phyloP scores from a whole-genome alignment of 2,888 invertebrate genomes.

The Troides helena region DNA sequence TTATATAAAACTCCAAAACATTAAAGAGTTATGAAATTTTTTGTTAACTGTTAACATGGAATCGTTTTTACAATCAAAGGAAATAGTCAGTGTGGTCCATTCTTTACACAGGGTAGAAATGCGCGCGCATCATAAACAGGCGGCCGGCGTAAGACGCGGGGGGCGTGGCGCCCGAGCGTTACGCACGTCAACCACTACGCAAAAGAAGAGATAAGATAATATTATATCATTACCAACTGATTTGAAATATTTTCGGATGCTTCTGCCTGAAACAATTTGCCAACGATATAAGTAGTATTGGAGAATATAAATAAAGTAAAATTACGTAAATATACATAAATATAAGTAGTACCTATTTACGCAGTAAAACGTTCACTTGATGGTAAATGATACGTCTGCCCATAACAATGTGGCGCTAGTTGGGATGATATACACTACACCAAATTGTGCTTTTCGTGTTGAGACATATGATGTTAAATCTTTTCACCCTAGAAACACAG shows the following conservation, averaged over 20 bases:
- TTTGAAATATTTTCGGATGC: slow-evolving; percentile 30
- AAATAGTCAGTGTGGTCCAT: slow-evolving; percentile 48
- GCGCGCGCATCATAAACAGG: slow-evolving; percentile 71
- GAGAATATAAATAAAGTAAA: not conserved
- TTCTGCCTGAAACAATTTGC: slow-evolving; percentile 24
- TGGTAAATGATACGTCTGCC: no score
- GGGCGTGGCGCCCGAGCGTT: slow-evolving; percentile 66
- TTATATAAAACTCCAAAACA: not conserved
- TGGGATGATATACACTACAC: no score
- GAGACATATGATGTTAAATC: no score
- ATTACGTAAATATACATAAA: not conserved
- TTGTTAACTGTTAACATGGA: not conserved
- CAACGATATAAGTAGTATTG: slow-evolving; percentile 7
- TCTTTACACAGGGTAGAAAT: slow-evolving; percentile 58
- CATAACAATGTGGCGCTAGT: no score
- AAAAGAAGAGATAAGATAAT: slow-evolving; percentile 59
- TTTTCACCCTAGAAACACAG: no score
- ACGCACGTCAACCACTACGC: slow-evolving; percentile 67
- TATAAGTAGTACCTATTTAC: not conserved
- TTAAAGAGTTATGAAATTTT: not conserved
- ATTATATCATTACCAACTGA: slow-evolving; percentile 43
- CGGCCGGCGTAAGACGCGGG: slow-evolving; percentile 58
- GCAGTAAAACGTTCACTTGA: no score
- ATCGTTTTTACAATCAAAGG: not conserved
- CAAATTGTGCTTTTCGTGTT: no score